These are phyloP conservation scores for Catocala sponsa DNA, from an alignment of 2,888 invertebrate species.

Conservation along the genomic window DNA sequence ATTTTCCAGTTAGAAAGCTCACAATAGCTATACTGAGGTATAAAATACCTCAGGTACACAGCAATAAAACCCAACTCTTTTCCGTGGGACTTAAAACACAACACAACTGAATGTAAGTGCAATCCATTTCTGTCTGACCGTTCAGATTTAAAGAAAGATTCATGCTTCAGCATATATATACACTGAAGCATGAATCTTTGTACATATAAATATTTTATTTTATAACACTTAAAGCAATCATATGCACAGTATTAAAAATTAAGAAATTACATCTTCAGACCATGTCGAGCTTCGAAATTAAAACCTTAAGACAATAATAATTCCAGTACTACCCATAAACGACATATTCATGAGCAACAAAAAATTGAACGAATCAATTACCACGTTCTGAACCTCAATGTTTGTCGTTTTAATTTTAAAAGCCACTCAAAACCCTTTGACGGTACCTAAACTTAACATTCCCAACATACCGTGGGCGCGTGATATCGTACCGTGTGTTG, in stretches of 20 bases:
- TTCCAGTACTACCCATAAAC: conserved; percentile 4
- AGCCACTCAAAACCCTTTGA: conserved; percentile 80
- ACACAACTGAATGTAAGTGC: too few species aligned
- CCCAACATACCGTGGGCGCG: conserved; percentile 75
- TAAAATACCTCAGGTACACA: too few species aligned
- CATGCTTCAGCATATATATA: too few species aligned
- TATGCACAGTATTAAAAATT: not conserved
- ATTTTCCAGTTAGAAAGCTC: too few species aligned
- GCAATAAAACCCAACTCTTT: too few species aligned
- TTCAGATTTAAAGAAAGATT: too few species aligned
- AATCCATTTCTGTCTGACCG: too few species aligned
- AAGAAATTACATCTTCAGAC: not conserved
- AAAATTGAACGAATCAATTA: conserved; percentile 72
- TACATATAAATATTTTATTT: too few species aligned
- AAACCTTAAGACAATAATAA: not conserved
- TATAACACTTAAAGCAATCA: too few species aligned
- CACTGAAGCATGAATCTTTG: too few species aligned
- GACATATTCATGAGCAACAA: conserved; percentile 43
- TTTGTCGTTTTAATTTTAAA: conserved; percentile 84
- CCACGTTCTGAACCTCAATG: conserved; percentile 65
- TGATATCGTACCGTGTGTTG: conserved; percentile 62
- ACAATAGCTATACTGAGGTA: too few species aligned
- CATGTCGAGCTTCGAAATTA: not conserved
- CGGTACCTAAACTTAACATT: conserved; percentile 77
- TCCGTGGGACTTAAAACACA: too few species aligned